Evolutionary conservation across 2,113 vertebrate species (phyloP).

Genomic region (Melanocharis versteri): DNA sequence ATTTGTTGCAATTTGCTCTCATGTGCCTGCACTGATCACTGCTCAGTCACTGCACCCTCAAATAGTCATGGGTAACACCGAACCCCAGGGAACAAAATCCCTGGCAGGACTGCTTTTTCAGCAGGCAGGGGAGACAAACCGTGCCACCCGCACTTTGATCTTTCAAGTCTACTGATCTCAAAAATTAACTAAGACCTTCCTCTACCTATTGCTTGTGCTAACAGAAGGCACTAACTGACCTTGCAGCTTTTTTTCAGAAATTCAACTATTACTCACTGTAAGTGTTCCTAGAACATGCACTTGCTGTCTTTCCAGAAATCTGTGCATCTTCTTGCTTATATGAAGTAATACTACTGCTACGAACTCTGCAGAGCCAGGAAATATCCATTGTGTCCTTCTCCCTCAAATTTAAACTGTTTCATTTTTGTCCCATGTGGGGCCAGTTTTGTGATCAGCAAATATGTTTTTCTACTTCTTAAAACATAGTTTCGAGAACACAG

Average conservation of each 20-base stretch:
- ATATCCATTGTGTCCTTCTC: background rate
- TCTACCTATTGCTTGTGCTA: background rate
- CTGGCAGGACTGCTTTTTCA: background rate
- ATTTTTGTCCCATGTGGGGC: background rate
- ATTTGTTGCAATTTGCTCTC: accelerated
- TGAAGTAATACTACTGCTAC: background rate
- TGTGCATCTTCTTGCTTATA: background rate
- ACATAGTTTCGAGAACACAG: background rate
- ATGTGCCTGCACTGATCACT: background rate
- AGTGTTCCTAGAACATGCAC: background rate
- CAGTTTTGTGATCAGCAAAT: background rate
- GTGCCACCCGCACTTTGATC: accelerated
- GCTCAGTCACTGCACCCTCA: background rate
- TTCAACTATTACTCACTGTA: background rate
- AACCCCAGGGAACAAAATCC: background rate
- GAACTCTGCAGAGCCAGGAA: background rate
- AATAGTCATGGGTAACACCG: background rate
- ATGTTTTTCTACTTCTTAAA: background rate
- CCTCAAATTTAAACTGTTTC: background rate
- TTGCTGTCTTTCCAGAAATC: background rate
- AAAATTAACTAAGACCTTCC: background rate
- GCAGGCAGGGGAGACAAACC: background rate
- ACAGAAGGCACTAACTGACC: background rate
- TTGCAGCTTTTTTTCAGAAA: background rate
- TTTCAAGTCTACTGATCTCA: background rate